These are phyloP conservation scores for Rhombomys opimus DNA, from an alignment of 2,113 vertebrate species.

Conservation along the genomic window DNA sequence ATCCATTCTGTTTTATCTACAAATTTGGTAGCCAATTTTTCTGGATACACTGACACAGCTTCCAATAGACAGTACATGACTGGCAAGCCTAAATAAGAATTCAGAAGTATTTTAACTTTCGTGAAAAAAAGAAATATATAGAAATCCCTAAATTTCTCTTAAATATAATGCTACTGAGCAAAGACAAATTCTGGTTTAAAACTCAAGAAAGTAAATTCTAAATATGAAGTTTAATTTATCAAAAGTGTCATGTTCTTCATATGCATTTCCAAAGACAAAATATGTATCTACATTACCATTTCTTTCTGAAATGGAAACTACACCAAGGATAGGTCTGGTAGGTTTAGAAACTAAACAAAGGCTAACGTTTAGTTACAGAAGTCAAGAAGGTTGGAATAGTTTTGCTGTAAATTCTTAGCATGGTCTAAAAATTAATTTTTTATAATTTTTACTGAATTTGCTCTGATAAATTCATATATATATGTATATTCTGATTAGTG, in stretches of 20 bases:
- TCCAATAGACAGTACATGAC: slow-evolving; percentile 99
- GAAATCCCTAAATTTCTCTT: not conserved
- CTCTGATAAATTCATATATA: not conserved
- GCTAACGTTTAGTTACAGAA: not conserved
- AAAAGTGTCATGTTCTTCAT: slow-evolving; percentile 29
- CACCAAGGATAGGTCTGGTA: slow-evolving; percentile 26
- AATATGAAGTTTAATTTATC: slow-evolving; percentile 9
- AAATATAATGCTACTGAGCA: not conserved
- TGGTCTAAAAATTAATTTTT: slow-evolving; percentile 6
- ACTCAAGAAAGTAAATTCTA: not conserved
- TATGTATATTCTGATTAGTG: too few relatives aligned
- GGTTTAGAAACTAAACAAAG: slow-evolving; percentile 18
- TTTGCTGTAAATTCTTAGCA: not conserved
- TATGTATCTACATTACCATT: slow-evolving; percentile 28
- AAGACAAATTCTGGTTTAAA: not conserved
- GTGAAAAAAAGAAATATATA: slow-evolving; percentile 3
- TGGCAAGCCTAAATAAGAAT: slow-evolving; percentile 91
- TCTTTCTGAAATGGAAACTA: slow-evolving; percentile 52
- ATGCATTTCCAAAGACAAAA: slow-evolving; percentile 46
- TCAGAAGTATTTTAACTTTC: slow-evolving; percentile 53
- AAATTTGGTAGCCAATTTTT: slow-evolving; percentile 94
- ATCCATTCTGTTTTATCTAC: slow-evolving; percentile 97
- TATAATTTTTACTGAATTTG: not conserved
- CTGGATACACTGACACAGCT: slow-evolving; percentile 95
- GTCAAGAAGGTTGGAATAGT: slow-evolving; percentile 19